Base-by-base conservation (phyloP, 2,797 vertebrate species). In the Erethizon dorsatum region DNA sequence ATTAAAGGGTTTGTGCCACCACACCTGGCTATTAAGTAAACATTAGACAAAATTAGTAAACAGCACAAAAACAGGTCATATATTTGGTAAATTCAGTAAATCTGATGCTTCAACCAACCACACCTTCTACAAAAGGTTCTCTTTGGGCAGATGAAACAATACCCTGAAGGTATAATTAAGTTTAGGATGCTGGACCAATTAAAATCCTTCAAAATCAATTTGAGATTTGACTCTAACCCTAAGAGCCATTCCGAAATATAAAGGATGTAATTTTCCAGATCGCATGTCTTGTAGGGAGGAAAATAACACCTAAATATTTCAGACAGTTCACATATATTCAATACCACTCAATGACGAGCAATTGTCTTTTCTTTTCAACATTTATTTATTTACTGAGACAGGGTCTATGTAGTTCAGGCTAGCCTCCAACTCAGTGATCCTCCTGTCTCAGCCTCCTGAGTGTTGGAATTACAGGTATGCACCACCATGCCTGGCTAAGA, bases 41-140 rank as follows among this genome's bases (percentile, higher is more conserved):
- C 33, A 41, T 95, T 95, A 63, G 63, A 84, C 52, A 86, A 96
- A 95, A 94, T 90, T 47, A 79, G 61, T 83, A 83, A 89, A 18
- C 52, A 94, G n/a, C 61, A 71, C 47, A 63, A 47, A 93, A 78
- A 67, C 14, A 37, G 24, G 56, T 75, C 69, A 88, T 54, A 41
- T 11, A 54, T 24, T 83, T 59, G 63, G 37, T 78, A 69, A 54
- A 71, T 15, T 73, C 41, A 65, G 52, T 88, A 26, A 79, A 90
- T 91, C 28, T 82, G 28, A 73, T 54, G 71, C 28, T 80, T 91
- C 56, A 86, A 63, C 18, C 59, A 86, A 63, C 15, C n/a, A 84
- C 31, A 75, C n/a, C 61, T 87, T 83, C 45, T 52, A 73, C 31
- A 75, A 90, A 92, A 90, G 14, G 37, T 85, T 86, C 18, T 77